A percentile compares a stretch with the other conserved stretches of the same genome.
Conservation (phyloP, 2,113 vertebrate genomes). For the Cacatua alba region DNA sequence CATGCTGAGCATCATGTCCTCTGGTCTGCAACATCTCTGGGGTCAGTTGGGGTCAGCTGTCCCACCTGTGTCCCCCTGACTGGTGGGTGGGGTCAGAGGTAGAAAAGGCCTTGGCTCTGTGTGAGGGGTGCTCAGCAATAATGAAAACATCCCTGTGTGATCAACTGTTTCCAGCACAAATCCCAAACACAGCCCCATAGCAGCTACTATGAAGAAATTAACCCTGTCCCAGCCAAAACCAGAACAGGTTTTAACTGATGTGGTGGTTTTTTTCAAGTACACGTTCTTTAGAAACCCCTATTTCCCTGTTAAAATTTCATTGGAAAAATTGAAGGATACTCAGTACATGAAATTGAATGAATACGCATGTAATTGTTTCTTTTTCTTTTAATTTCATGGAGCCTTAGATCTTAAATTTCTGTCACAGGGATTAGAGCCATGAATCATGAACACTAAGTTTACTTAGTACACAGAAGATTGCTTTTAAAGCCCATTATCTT, state of each 20-base stretch:
- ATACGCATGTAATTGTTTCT: conserved; percentile 52
- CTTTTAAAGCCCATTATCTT: conserved; percentile 28
- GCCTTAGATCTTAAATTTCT: conserved; percentile 53
- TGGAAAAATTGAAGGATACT: background rate
- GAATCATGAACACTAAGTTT: conserved; percentile 25
- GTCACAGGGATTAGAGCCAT: conserved; percentile 55
- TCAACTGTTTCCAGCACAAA: too few species aligned
- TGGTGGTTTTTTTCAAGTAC: background rate
- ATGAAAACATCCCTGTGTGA: too few species aligned
- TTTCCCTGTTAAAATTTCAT: background rate
- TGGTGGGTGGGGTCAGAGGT: too few species aligned
- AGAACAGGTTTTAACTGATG: background rate
- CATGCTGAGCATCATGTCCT: too few species aligned
- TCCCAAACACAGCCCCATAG: too few species aligned
- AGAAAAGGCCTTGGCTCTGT: too few species aligned
- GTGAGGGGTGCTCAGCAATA: too few species aligned
- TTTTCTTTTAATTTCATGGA: conserved; percentile 65
- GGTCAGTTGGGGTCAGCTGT: too few species aligned
- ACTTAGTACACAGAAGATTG: conserved; percentile 17
- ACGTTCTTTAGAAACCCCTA: background rate
- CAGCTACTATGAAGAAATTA: too few species aligned
- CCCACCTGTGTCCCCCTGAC: too few species aligned
- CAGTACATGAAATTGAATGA: conserved; percentile 20
- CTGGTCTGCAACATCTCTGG: too few species aligned
- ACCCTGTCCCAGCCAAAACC: too few species aligned